These are phyloP conservation scores for Armadillidium nasatum DNA, from an alignment of 1,140 invertebrate species.

Conservation along the genomic window DNA sequence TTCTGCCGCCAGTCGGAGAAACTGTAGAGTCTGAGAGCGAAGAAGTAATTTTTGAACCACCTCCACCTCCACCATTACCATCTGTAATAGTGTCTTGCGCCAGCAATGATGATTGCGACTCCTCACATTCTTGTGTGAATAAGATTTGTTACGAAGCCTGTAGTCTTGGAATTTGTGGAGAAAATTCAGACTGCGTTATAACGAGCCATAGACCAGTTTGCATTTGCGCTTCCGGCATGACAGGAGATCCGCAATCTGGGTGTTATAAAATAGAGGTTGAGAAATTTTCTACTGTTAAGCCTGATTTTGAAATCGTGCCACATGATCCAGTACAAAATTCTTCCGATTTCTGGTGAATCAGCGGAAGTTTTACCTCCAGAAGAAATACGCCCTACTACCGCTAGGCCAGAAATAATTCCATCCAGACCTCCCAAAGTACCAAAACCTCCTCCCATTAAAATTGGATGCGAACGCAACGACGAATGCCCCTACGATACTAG, in stretches of 20 bases:
- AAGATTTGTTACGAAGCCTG: slow-evolving; percentile 77
- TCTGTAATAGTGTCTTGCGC: slow-evolving; percentile 76
- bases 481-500: slow-evolving; percentile 69
- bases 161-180: slow-evolving; percentile 62
- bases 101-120: slow-evolving; percentile 82
- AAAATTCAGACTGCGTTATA: slow-evolving; percentile 49
- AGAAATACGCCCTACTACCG: slow-evolving; percentile 3
- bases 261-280: slow-evolving; percentile 33
- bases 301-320: slow-evolving; percentile 17
- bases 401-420: not conserved
- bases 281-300: not conserved
- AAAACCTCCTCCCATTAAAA: slow-evolving; percentile 59
- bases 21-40: slow-evolving; percentile 10
- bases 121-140: slow-evolving; percentile 79
- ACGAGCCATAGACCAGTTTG: slow-evolving; percentile 45
- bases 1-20: slow-evolving; percentile 21
- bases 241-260: slow-evolving; percentile 56
- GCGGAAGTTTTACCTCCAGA: slow-evolving; percentile 14
- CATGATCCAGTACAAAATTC: not conserved
- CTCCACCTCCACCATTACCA: slow-evolving; percentile 55
- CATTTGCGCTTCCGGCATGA: slow-evolving; percentile 67
- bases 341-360: not conserved
- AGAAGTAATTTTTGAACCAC: not conserved
- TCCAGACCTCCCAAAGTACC: slow-evolving; percentile 2
- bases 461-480: slow-evolving; percentile 63